These are phyloP conservation scores for Pterostichus madidus DNA, from an alignment of 2,888 invertebrate species.

Conservation along the genomic window DNA sequence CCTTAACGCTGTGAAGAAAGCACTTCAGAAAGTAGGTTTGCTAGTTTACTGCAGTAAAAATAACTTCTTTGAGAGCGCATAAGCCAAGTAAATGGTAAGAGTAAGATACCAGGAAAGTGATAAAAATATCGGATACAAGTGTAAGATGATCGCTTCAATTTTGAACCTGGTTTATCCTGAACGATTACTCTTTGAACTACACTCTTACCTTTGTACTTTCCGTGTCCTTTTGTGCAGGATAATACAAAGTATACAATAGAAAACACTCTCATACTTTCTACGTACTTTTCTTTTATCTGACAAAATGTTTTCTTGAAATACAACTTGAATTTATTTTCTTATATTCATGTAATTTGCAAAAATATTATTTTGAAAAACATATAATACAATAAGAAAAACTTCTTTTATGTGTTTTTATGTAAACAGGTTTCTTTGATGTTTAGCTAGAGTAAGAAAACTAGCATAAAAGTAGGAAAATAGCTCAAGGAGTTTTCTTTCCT, in stretches of 20 bases:
- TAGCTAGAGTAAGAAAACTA: background rate
- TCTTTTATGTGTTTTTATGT: background rate
- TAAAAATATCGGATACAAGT: constrained; percentile 47
- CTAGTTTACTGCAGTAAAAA: background rate
- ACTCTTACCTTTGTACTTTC: constrained; percentile 28
- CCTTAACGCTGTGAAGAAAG: background rate
- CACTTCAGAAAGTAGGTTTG: background rate
- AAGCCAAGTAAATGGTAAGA: background rate
- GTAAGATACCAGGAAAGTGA: constrained; percentile 17
- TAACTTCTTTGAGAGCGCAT: constrained; percentile 1
- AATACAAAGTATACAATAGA: constrained; percentile 39
- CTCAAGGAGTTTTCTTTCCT: background rate
- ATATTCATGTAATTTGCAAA: constrained; percentile 26
- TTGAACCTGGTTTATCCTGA: constrained; percentile 43
- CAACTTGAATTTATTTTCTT: constrained; percentile 21
- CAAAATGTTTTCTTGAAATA: constrained; percentile 22
- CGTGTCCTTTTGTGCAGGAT: constrained; percentile 29
- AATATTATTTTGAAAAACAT: constrained; percentile 4
- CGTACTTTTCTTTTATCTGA: constrained; percentile 8
- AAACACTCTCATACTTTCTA: constrained; percentile 22
- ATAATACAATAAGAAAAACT: background rate
- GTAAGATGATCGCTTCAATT: constrained; percentile 38
- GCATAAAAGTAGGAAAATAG: constrained; percentile 4
- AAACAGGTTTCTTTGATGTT: constrained; percentile 30
- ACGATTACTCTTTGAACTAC: constrained; percentile 46